These are phyloP conservation scores for Drosophila athabasca DNA, from an alignment of 1,140 invertebrate species.

Conservation along the genomic window DNA sequence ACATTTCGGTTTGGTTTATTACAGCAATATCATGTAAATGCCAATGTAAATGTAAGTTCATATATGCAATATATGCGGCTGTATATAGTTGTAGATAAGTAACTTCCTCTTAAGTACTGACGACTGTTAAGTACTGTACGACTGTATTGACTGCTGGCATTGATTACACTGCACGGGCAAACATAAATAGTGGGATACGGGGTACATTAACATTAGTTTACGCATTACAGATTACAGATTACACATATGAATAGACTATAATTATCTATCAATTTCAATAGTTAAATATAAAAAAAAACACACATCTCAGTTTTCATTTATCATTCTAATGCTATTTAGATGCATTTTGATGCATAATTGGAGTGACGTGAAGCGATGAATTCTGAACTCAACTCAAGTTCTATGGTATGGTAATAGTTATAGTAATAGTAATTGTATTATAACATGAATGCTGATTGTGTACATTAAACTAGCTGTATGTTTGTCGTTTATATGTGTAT, in stretches of 20 bases:
- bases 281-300: constrained; percentile 63
- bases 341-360: constrained; percentile 80
- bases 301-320: constrained; percentile 46
- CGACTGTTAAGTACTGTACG: constrained; percentile 61
- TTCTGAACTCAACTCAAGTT: constrained; percentile 24
- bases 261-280: constrained; percentile 79
- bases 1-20: constrained; percentile 80
- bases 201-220: constrained; percentile 34
- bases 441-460: constrained; percentile 73
- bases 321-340: constrained; percentile 44
- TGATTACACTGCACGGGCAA: constrained; percentile 38
- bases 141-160: constrained; percentile 36
- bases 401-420: constrained; percentile 11
- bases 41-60: constrained; percentile 52
- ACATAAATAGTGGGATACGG: constrained; percentile 53
- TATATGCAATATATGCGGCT: constrained; percentile 31
- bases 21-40: constrained; percentile 76
- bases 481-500: constrained; percentile 44
- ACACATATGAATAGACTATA: constrained; percentile 67
- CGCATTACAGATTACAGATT: constrained; percentile 10
- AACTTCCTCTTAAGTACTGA: constrained; percentile 65
- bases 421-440: constrained; percentile 23
- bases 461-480: constrained; percentile 69
- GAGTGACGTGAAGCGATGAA: constrained; percentile 77
- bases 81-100: constrained; percentile 27